phyloP scores from a whole-genome alignment of 2,888 invertebrate genomes.

The Chymomyza caudatula region DNA sequence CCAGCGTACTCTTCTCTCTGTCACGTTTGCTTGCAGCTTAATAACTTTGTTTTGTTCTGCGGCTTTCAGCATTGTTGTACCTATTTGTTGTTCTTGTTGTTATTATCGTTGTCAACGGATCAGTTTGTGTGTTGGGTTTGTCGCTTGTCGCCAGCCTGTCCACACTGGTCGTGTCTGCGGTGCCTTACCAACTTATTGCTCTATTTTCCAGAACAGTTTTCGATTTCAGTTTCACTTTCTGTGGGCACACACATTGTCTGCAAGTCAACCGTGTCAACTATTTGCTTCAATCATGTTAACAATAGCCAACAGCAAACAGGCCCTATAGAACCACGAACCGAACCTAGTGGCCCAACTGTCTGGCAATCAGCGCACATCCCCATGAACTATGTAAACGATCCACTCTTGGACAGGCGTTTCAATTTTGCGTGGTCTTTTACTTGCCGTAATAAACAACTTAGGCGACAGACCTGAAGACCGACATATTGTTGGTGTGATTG shows the following conservation, averaged over 20 bases:
- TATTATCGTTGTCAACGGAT: constrained; percentile 61
- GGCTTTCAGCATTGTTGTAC: neutral
- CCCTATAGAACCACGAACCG: neutral
- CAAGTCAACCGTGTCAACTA: constrained; percentile 5
- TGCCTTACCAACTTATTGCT: constrained; percentile 65
- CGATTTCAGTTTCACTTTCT: constrained; percentile 73
- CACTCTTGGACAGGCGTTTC: constrained; percentile 6
- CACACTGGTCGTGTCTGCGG: constrained; percentile 11
- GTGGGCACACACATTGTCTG: constrained; percentile 14
- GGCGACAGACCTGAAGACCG: constrained; percentile 32
- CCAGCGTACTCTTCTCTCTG: constrained; percentile 15
- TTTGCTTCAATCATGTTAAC: constrained; percentile 70
- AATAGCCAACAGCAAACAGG: constrained; percentile 34
- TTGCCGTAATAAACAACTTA: constrained; percentile 48
- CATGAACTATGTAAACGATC: constrained; percentile 57
- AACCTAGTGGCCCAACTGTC: neutral
- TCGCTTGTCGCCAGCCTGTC: constrained; percentile 17
- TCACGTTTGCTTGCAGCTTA: constrained; percentile 58
- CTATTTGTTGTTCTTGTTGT: neutral
- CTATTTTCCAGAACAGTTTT: constrained; percentile 58
- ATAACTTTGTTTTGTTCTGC: constrained; percentile 55
- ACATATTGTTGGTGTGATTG: neutral
- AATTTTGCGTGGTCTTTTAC: constrained; percentile 9
- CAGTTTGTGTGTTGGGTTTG: constrained; percentile 23
- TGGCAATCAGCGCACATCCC: constrained; percentile 27